Conservation (phyloP, 2,888 invertebrate genomes). For the Gymnocheta viridis region DNA sequence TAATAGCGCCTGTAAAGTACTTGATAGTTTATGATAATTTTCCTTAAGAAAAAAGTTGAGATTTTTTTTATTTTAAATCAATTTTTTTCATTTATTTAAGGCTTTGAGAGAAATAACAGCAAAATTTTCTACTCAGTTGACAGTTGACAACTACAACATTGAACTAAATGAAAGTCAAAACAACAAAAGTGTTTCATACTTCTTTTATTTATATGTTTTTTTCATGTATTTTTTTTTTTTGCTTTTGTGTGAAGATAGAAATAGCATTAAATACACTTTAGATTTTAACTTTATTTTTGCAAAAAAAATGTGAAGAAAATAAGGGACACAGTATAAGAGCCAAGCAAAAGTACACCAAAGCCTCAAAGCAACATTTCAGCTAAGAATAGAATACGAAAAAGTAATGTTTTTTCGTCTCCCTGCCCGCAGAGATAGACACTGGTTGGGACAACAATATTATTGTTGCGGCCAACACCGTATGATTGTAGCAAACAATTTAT, state of each 20-base stretch:
- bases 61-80: not conserved
- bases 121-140: slow-evolving; percentile 53
- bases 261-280: slow-evolving; percentile 37
- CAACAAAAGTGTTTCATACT: slow-evolving; percentile 41
- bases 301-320: not conserved
- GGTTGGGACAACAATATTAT: too few relatives aligned
- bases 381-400: not conserved
- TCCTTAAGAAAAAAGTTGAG: not conserved
- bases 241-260: slow-evolving; percentile 29
- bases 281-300: slow-evolving; percentile 43
- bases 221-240: not conserved
- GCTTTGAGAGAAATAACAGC: slow-evolving; percentile 14
- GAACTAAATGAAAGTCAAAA: slow-evolving; percentile 64
- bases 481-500: too few relatives aligned
- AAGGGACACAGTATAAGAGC: not conserved
- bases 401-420: too few relatives aligned
- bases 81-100: slow-evolving; percentile 41
- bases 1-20: not conserved
- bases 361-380: not conserved
- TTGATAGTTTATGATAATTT: slow-evolving; percentile 49
- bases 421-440: too few relatives aligned
- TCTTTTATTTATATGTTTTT: too few relatives aligned
- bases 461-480: too few relatives aligned
- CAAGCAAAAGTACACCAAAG: not conserved
- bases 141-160: slow-evolving; percentile 65